Percentiles rank a stretch among this genome's conserved stretches.
Evolutionary conservation across 2,113 vertebrate species (phyloP).

Genomic region (Sarotherodon lohbergeri): DNA sequence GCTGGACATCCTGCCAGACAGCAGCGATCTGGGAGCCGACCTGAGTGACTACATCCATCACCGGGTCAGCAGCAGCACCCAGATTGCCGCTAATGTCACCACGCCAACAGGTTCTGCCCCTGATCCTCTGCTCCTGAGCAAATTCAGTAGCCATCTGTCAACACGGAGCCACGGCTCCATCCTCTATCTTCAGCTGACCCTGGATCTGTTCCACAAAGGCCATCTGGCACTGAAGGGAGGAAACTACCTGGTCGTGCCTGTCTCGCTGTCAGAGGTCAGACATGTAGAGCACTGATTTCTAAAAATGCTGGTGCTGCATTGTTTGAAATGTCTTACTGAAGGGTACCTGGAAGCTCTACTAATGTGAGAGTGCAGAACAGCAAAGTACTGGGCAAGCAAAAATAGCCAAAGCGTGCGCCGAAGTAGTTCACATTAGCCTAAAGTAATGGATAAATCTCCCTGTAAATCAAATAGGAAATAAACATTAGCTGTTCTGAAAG

Average conservation of each 20-base stretch:
- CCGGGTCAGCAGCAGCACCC: conserved; percentile 83
- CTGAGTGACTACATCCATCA: conserved; percentile 91
- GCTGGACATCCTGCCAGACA: conserved; percentile 87
- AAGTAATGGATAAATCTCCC: neutral
- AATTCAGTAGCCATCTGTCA: conserved; percentile 91
- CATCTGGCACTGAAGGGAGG: conserved; percentile 92
- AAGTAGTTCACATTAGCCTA: neutral
- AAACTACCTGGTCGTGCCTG: conserved; percentile 93
- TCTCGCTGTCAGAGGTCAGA: conserved; percentile 86
- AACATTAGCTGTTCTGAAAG: neutral
- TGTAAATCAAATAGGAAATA: neutral
- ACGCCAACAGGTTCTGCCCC: conserved; percentile 85
- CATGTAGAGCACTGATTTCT: neutral
- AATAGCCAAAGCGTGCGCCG: neutral
- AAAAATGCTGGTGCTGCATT: neutral
- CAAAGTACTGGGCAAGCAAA: neutral
- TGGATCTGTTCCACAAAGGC: conserved; percentile 93
- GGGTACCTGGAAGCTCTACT: neutral
- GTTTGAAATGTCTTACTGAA: neutral
- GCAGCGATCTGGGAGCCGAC: conserved; percentile 86
- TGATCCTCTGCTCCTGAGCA: conserved; percentile 82
- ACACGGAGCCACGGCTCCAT: conserved; percentile 91
- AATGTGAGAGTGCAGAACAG: neutral
- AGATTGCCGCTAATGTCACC: conserved; percentile 88
- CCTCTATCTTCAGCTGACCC: conserved; percentile 90